Evolutionary conservation across 1,140 invertebrate genomes (phyloP), one percentile per base, ranked within the genome.

Genomic region (Eumeta japonica): DNA sequence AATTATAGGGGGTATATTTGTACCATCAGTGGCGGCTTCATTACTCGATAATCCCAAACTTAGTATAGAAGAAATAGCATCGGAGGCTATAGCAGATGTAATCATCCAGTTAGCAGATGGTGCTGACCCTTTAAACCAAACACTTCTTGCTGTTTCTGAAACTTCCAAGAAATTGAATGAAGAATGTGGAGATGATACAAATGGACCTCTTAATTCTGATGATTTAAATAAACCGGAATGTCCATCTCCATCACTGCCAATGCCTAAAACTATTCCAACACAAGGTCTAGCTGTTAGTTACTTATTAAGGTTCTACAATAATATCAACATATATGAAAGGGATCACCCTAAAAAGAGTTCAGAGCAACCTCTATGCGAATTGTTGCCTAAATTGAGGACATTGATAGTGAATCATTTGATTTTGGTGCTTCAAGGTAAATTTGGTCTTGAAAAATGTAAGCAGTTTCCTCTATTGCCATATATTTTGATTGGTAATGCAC

Each of bases 261-360:
- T 63, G 24, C 52, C 56, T 7, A 64, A 68, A 54, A 61, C 63
- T 13, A 58, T 62, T 30, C 59, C 68, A 1, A 58, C 75, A 37
- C 62, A 77, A 60, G 58, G 67, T 24, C 48, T 73, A 46, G 52
- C 79, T 46, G 66, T 87, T 31, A 66, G 71, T 37, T 87, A 86
- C 58, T 63, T 77, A 39, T 61, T 85, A 47, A 80, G 83, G 48
- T 85, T 81, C 43, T 88, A 87, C 58, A 78, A 79, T n/a, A 79
- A 84, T 46, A 81, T 86, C 5, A 79, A 79, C 27, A 47, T 81
- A 1, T 85, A 88, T 52, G 85, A 87, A 57, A 76, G 81, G 47
- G 84, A 85, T 60, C 76, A 87, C 58, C 85, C 88, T 13, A 92
- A 90, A 77, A 79, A 75, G 47, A 79, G 77, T 46, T 80, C 79